A percentile compares a stretch with the other conserved stretches of the same genome.
Conservation (phyloP, 2,113 vertebrate species). For the Symphodus melops region DNA sequence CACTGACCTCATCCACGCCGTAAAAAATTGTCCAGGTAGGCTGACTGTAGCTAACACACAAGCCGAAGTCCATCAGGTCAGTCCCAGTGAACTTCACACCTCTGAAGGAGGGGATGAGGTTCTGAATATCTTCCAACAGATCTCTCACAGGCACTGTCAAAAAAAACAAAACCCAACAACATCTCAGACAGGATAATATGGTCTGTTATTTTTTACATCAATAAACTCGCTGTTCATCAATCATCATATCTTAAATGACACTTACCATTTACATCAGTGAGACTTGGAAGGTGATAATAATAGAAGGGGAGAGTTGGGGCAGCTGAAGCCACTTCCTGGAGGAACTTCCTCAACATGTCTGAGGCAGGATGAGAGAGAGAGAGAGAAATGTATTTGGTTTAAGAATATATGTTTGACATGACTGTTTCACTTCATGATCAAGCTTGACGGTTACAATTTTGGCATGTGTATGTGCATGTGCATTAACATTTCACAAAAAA, state of each 20-base stretch:
- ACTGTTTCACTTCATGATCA: background rate
- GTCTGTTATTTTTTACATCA: background rate
- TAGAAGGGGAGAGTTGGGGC: conserved; percentile 91
- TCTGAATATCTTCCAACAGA: conserved; percentile 87
- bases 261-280: conserved; percentile 91
- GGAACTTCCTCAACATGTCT: conserved; percentile 86
- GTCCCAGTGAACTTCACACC: conserved; percentile 91
- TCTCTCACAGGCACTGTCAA: conserved; percentile 87
- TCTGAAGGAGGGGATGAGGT: conserved; percentile 89
- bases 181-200: background rate
- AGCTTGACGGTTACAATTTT: background rate
- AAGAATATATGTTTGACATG: background rate
- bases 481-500: background rate
- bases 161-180: conserved; percentile 14
- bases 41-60: conserved; percentile 83
- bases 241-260: conserved; percentile 24
- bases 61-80: conserved; percentile 93
- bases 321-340: conserved; percentile 86
- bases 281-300: conserved; percentile 92
- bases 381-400: background rate
- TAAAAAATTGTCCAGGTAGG: conserved; percentile 85
- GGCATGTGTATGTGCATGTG: background rate
- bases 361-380: conserved; percentile 25
- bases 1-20: conserved; percentile 93
- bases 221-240: background rate